phyloP scores from a whole-genome alignment of 2,888 invertebrate species.

The Agonum fuliginosum region DNA sequence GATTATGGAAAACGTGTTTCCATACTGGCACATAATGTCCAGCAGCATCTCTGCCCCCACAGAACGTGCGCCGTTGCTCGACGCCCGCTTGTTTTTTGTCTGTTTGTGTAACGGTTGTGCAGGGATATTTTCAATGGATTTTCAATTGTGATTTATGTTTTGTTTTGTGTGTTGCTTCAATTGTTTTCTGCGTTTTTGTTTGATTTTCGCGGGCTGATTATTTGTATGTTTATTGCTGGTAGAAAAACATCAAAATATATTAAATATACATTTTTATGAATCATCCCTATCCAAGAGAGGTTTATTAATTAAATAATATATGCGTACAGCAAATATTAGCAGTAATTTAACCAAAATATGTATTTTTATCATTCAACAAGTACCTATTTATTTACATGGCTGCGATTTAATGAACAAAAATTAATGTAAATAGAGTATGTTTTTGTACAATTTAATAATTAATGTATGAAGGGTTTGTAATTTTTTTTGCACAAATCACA shows the following conservation, averaged over 20 bases:
- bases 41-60: neutral
- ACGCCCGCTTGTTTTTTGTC: neutral
- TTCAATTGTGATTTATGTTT: slow-evolving; percentile 45
- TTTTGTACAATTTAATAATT: too few species aligned
- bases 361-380: too few species aligned
- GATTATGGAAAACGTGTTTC: slow-evolving; percentile 44
- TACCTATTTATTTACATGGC: too few species aligned
- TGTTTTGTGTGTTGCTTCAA: slow-evolving; percentile 23
- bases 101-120: slow-evolving; percentile 15
- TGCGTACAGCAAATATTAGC: neutral
- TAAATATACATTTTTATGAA: too few species aligned
- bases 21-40: neutral
- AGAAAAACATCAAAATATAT: neutral
- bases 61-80: neutral
- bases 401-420: too few species aligned
- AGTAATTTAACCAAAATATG: too few species aligned
- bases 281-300: too few species aligned
- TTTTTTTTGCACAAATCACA: too few species aligned
- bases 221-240: slow-evolving; percentile 26
- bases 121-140: slow-evolving; percentile 8
- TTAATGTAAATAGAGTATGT: too few species aligned
- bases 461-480: too few species aligned
- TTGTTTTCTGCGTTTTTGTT: slow-evolving; percentile 27
- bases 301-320: neutral
- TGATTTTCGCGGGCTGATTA: slow-evolving; percentile 26